A percentile compares a stretch with the other conserved stretches of the same genome.
Evolutionary conservation across 2,113 vertebrate genomes (phyloP).

Genomic region (Xenus cinereus): DNA sequence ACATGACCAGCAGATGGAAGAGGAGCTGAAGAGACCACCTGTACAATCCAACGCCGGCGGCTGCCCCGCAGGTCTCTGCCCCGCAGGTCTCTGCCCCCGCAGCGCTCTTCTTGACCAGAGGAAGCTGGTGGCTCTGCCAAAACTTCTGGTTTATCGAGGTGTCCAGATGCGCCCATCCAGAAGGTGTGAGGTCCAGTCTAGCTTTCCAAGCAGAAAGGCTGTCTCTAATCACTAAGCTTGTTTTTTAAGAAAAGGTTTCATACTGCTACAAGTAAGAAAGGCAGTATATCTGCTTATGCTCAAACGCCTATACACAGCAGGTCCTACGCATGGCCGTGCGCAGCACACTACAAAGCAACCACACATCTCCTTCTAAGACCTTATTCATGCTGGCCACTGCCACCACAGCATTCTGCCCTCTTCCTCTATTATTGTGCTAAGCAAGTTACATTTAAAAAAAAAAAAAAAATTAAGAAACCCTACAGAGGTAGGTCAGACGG

Average conservation of each 20-base stretch:
- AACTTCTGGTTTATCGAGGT: not conserved
- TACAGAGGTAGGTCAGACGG: not conserved
- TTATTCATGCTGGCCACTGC: not conserved
- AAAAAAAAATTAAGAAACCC: not conserved
- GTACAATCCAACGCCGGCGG: not conserved
- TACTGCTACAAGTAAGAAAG: not conserved
- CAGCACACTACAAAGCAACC: not conserved
- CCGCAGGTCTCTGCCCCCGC: not conserved
- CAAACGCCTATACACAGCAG: not conserved
- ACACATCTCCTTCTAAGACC: not conserved
- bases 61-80: not conserved
- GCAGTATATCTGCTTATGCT: not conserved
- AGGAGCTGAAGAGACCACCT: not conserved
- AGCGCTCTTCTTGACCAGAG: not conserved
- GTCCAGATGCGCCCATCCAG: not conserved
- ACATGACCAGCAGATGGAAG: not conserved
- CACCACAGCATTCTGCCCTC: not conserved
- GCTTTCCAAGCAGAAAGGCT: not conserved
- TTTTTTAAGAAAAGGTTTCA: not conserved
- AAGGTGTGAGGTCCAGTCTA: not conserved
- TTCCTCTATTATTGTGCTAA: not conserved
- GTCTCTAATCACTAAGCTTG: not conserved
- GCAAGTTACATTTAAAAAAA: not conserved
- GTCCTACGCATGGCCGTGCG: accelerated
- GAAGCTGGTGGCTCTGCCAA: not conserved